phyloP scores from a whole-genome alignment of 2,888 invertebrate species.

The Luffia ferchaultella region DNA sequence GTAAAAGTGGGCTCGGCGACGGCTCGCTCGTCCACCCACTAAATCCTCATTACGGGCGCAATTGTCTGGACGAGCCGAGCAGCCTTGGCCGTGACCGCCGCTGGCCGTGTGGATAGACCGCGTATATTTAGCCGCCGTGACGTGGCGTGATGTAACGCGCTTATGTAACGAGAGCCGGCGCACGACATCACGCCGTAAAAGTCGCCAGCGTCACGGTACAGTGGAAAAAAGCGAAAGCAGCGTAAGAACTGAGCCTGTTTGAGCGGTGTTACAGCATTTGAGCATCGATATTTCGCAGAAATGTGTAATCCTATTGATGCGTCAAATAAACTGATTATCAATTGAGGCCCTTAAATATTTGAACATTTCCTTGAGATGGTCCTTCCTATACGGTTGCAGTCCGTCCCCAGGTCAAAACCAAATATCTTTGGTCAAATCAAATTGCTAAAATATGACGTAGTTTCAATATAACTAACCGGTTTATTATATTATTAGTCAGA shows the following conservation, averaged over 20 bases:
- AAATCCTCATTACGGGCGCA: constrained; percentile 59
- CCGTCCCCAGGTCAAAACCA: too few relatives aligned
- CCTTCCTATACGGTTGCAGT: too few relatives aligned
- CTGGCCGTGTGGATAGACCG: constrained; percentile 34
- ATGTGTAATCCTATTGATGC: too few relatives aligned
- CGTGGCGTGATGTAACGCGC: constrained; percentile 52
- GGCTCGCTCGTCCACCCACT: constrained; percentile 55
- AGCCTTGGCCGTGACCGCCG: constrained; percentile 64
- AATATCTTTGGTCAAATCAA: too few relatives aligned
- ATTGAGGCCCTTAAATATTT: too few relatives aligned
- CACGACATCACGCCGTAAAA: constrained; percentile 29
- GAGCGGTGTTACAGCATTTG: too few relatives aligned
- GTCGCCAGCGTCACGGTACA: constrained; percentile 19
- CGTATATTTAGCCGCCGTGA: constrained; percentile 57
- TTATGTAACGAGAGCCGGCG: constrained; percentile 48
- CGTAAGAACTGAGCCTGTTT: constrained; percentile 36
- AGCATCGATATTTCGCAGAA: too few relatives aligned
- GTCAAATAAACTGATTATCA: too few relatives aligned
- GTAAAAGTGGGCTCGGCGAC: constrained; percentile 49
- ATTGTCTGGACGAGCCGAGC: constrained; percentile 30
- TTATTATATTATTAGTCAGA: too few relatives aligned
- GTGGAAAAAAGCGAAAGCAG: constrained; percentile 53
- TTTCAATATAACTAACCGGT: too few relatives aligned
- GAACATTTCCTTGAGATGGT: too few relatives aligned
- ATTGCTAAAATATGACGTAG: too few relatives aligned